Evolutionary conservation across 2,888 invertebrate species (phyloP).

Genomic region (Hemistola chrysoprasaria): DNA sequence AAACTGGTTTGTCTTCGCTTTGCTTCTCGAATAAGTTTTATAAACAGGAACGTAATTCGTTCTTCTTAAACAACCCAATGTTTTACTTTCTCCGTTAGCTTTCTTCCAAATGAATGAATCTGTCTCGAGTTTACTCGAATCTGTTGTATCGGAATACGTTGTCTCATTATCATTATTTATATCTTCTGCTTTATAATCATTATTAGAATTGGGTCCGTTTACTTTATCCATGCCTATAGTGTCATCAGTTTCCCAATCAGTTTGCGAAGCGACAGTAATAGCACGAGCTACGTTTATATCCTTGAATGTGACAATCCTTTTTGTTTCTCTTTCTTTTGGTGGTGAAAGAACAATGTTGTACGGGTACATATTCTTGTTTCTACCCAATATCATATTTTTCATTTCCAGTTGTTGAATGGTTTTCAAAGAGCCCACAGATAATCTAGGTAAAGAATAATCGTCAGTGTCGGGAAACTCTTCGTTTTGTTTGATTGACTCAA

Average conservation of each 20-base stretch:
- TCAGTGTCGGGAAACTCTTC: conserved; percentile 64
- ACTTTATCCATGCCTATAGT: background rate
- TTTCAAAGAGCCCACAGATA: conserved; percentile 40
- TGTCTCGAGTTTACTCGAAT: conserved; percentile 51
- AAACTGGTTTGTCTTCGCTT: conserved; percentile 41
- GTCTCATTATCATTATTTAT: conserved; percentile 26
- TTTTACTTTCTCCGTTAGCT: conserved; percentile 26
- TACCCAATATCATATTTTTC: conserved; percentile 67
- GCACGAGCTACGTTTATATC: conserved; percentile 32
- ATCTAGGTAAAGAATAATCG: conserved; percentile 54
- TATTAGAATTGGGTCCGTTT: conserved; percentile 3
- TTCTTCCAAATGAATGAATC: conserved; percentile 58
- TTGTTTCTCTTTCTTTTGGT: conserved; percentile 51
- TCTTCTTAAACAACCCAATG: conserved; percentile 32
- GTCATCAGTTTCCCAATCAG: conserved; percentile 27
- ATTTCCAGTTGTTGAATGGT: conserved; percentile 47
- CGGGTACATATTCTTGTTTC: conserved; percentile 61
- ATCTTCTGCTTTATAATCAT: conserved; percentile 3
- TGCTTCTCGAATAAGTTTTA: conserved; percentile 43
- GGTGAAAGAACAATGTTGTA: conserved; percentile 72
- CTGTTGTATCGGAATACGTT: conserved; percentile 48
- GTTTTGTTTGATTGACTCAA: conserved; percentile 22
- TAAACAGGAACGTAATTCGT: conserved; percentile 44
- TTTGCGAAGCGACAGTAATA: conserved; percentile 29
- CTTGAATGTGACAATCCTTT: conserved; percentile 61